These are phyloP conservation scores for Pteropus rufus DNA, from an alignment of 2,797 vertebrate species.

Conservation along the genomic window DNA sequence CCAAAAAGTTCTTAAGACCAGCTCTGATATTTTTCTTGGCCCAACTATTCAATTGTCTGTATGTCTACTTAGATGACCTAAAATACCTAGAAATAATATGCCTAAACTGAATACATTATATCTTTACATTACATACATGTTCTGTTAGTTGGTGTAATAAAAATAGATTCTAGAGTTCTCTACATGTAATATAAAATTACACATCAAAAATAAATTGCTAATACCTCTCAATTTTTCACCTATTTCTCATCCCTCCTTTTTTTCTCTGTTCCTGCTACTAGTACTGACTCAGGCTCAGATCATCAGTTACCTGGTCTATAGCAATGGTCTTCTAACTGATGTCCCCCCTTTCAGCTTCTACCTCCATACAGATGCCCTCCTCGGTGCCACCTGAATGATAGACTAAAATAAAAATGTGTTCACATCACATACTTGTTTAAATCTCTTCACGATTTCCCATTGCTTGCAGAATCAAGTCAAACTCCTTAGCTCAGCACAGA, in stretches of 20 bases:
- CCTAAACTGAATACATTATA: background rate
- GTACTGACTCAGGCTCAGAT: background rate
- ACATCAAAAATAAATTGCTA: background rate
- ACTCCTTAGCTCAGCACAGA: background rate
- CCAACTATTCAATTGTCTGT: background rate
- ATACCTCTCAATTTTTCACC: background rate
- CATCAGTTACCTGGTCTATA: background rate
- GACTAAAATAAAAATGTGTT: background rate
- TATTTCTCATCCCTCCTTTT: background rate
- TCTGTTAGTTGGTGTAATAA: background rate
- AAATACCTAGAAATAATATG: background rate
- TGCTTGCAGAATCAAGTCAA: background rate
- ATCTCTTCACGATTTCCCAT: background rate
- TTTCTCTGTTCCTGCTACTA: background rate
- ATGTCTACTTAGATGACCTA: background rate
- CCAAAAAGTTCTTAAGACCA: background rate
- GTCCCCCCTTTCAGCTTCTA: background rate
- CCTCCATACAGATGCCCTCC: background rate
- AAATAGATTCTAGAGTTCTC: background rate
- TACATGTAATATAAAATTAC: background rate
- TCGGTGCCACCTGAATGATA: background rate
- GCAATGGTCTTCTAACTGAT: background rate
- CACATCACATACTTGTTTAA: background rate
- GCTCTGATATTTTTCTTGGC: conserved; percentile 11
- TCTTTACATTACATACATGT: background rate